Base-by-base conservation (phyloP, 2,888 invertebrate species). In the Andrena hattorfiana region DNA sequence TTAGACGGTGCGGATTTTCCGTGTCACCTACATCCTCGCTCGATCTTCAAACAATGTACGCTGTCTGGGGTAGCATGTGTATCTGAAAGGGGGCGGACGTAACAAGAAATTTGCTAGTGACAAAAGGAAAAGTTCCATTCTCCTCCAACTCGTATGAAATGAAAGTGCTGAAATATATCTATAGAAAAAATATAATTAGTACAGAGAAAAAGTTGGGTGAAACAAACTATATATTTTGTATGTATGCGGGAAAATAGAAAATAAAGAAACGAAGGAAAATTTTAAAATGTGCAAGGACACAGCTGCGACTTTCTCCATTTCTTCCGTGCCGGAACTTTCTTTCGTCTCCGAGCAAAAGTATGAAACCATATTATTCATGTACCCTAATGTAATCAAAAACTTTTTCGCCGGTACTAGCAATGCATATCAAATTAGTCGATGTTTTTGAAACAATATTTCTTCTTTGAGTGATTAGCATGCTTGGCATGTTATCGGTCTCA, bases 271-370 rank as follows among this genome's bases (percentile, higher is more conserved):
- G 23, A 13, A 32, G 0, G 13, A 13, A 28, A n/a, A 23, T 32
- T 13, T 49, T 26, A 2, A 26, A 63, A 63, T n/a, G 23, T 1
- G 32, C n/a, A 32, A 64, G 42, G 16, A 51, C 28, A 16, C 32
- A 71, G 28, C 49, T 71, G 30, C 30, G 16, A 62, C 71, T 75
- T 70, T 70, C 71, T 23, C 49, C 26, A 20, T n/a, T n/a, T 72
- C 42, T 13, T 26, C 20, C 16, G 0, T n/a, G 13, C 1, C 4
- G 42, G 10, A 16, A 6, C 42, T 63, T 32, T 20, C 51, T 32
- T 68, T 76, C 67, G 3, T 13, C 16, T 30, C 5, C 16, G 0
- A 2, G 51, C 20, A n/a, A n/a, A 20, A 30, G 6, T 49, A 20
- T 10, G 13, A 42, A 10, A 5, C 16, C 42, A 30, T 32, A 10